Evolutionary conservation across 2,113 vertebrate genomes (phyloP), one percentile per base, ranked within the genome.

Genomic region (Dromas ardeola): DNA sequence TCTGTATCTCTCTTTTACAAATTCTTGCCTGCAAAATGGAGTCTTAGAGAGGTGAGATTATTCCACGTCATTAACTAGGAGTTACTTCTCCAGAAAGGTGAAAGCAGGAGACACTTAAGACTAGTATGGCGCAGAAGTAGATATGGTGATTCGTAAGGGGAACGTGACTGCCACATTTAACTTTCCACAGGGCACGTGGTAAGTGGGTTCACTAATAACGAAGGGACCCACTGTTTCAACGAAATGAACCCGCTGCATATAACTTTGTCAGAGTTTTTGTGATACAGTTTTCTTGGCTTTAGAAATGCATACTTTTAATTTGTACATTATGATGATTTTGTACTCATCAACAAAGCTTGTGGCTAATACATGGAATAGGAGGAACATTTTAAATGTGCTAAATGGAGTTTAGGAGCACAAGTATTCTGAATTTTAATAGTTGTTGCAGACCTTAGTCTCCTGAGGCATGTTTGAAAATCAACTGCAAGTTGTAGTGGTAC

Each of bases 341-440:
- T 55, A n/a, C 30, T 47, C 47, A 17, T 50, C 29, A 53, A 27
- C 13, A 83, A 90, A 73, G 58, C 26, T 73, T 77, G 14, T n/a
- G 47, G n/a, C 19, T 55, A 66, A 21, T n/a, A 40, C 0, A 0
- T n/a, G 27, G 32, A 62, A 23, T 13, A 40, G 36, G 36, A 40
- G 10, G 38, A 61, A 61, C 11, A 13, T 77, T 59, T 65, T 26
- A 52, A 50, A 38, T 13, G 29, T 38, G 11, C 40, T 29, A 25
- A 62, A 25, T 42, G 34, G 38, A 30, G 17, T 62, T 81, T 47
- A 62, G 70, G 22, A 77, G 11, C 10, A 38, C 32, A 70, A 22
- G 11, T 56, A 13, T 42, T 74, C 3, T 66, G 67, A 58, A 29
- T 76, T 59, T 42, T 30, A 40, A 22, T 58, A 56, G 8, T 26